Base-by-base conservation (phyloP, 1,140 invertebrate genomes). In the Macrosteles quadrilineatus region DNA sequence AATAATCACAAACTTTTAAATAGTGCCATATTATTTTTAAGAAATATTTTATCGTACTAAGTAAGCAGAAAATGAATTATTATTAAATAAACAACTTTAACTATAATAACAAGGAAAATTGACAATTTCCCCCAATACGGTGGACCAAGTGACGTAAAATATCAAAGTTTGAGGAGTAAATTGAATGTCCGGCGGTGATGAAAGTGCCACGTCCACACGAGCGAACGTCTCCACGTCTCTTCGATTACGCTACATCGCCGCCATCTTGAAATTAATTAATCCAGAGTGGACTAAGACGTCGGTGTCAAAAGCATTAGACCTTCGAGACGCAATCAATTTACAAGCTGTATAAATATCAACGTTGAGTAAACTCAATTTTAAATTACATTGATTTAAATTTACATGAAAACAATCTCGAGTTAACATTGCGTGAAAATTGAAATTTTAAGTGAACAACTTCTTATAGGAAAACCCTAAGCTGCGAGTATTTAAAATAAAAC, bases 201-300 rank as follows among this genome's bases (percentile, higher is more conserved):
- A 21, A 50, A 21, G 14, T 50, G 47, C n/a, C 47, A 50, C 4
- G n/a, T n/a, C 47, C 47, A 50, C 47, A 50, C 47, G 47, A 50
- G 47, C 47, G 47, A 50, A 50, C 14, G 21, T 17, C 47, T 17
- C 47, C 47, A 50, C 47, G 47, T 50, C 47, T 21, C 47, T 50
- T 50, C 47, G 47, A 50, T 50, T 50, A n/a, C n/a, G n/a, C n/a
- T n/a, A n/a, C n/a, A n/a, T n/a, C n/a, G 47, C 21, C 47, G 47
- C 47, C 47, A 50, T 50, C 47, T 50, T 50, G 47, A 50, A 50
- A 50, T 50, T 50, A 50, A 50, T 50, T 50, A 17, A 21, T 50
- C 47, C 21, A 19, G 47, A 50, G 47, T 50, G 21, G 21, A 19
- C 47, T 50, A 50, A 50, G 47, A 50, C 21, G 47, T n/a, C n/a